Base-by-base conservation (phyloP, 2,888 invertebrate genomes). In the Glyphotaelius pellucidus region DNA sequence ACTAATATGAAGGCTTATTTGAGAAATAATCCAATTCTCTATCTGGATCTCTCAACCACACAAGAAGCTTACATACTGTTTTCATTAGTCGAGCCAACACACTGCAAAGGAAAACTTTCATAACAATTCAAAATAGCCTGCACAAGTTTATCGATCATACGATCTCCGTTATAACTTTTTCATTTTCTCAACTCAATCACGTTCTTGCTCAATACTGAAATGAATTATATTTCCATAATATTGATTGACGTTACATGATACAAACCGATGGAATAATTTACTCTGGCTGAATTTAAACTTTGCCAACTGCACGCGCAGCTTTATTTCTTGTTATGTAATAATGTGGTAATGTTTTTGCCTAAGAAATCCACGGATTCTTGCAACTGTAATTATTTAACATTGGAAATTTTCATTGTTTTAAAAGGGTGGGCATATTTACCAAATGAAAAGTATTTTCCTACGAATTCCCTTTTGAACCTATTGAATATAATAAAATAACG, bases 151-250 rank as follows among this genome's bases (percentile, higher is more conserved):
- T 52, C 52, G 25, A 19, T 52, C 52, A 0, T 19, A 19, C 14
- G 14, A 19, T 19, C 5, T 15, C 0, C 9, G 9, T 67, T 67
- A 9, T 67, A n/a, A 67, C 25, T 1, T 1, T 67, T 67, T 7
- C n/a, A 67, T 67, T 67, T 67, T 67, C 25, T 9, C 67, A 67
- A 25, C 25, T 67, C 67, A 25, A 67, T 7, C 67, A n/a, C 25
- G 67, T 67, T 67, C 67, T 67, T 67, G 67, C 67, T 67, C 67
- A 67, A n/a, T 67, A 67, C 67, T n/a, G 67, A 67, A 67, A 67
- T 67, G 47, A 67, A 2, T 67, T 3, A 67, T 67, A 67, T 67
- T 25, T 67, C 67, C 67, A 67, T 67, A 67, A 67, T 67, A 67
- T 67, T 67, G 25, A 67, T 67, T 25, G 67, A 67, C 7, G 25